Conservation (phyloP, 2,797 vertebrate genomes). For the Microcaecilia unicolor region DNA sequence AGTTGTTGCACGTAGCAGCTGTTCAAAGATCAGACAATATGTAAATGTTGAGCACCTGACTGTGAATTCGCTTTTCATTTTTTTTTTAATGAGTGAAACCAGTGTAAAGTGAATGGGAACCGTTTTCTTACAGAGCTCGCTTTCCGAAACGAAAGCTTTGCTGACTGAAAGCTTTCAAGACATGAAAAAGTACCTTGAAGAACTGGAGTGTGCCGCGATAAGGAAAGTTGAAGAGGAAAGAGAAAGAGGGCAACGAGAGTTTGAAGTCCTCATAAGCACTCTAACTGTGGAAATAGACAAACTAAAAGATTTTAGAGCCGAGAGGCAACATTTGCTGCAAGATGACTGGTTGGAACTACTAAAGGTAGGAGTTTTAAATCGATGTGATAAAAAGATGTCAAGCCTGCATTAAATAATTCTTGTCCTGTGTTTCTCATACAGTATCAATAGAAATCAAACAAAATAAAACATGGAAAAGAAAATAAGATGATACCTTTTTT, state of each 20-base stretch:
- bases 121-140: slow-evolving; percentile 23
- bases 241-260: slow-evolving; percentile 9
- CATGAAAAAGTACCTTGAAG: slow-evolving; percentile 34
- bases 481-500: too few relatives aligned
- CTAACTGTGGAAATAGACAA: background rate
- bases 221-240: slow-evolving; percentile 21
- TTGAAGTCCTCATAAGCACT: background rate
- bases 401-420: too few relatives aligned
- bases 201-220: slow-evolving; percentile 24
- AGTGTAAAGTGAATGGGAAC: too few relatives aligned
- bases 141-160: slow-evolving; percentile 23
- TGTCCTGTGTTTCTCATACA: too few relatives aligned
- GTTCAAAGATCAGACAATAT: too few relatives aligned
- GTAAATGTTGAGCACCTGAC: too few relatives aligned
- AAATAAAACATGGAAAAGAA: too few relatives aligned
- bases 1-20: too few relatives aligned
- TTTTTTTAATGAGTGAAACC: too few relatives aligned
- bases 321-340: slow-evolving; percentile 1
- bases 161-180: slow-evolving; percentile 25
- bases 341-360: slow-evolving; percentile 8
- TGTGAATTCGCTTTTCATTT: too few relatives aligned
- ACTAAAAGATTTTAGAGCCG: slow-evolving; percentile 3
- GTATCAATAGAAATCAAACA: too few relatives aligned
- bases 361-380: background rate
- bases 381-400: background rate